A percentile compares a stretch with the other conserved stretches of the same genome.
Evolutionary conservation across 1,140 invertebrate species (phyloP).

Genomic region (Heliconius eleuchia): DNA sequence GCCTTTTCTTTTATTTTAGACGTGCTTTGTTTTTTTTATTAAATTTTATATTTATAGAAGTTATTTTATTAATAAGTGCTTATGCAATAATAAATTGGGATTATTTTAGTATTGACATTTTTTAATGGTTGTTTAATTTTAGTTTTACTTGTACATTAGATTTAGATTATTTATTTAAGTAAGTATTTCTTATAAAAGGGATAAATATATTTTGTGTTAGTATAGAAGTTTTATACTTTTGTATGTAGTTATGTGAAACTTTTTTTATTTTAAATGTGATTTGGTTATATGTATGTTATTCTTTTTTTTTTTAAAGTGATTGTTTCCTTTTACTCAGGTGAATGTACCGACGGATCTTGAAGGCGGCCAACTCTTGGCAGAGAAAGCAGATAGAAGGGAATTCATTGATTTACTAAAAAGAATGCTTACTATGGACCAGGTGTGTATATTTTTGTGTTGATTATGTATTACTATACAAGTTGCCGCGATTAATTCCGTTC

Average conservation of each 20-base stretch:
- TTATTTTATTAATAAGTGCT: too few species aligned
- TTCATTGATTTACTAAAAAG: constrained; percentile 98
- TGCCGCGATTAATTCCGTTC: too few species aligned
- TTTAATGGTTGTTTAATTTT: not conserved
- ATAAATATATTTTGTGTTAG: too few species aligned
- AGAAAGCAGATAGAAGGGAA: constrained; percentile 97
- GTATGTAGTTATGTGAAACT: too few species aligned
- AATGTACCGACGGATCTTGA: constrained; percentile 98
- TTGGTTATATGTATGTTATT: not conserved
- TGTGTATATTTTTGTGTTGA: constrained; percentile 50
- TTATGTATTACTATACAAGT: not conserved
- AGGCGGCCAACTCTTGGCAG: constrained; percentile 95
- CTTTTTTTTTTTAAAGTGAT: not conserved
- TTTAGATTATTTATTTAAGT: not conserved
- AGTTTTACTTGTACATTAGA: not conserved
- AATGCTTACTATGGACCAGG: constrained; percentile 99
- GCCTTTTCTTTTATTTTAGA: not conserved
- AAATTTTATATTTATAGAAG: too few species aligned
- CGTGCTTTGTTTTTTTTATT: not conserved
- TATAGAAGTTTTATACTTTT: too few species aligned
- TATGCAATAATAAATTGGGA: too few species aligned
- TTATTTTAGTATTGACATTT: not conserved
- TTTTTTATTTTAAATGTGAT: too few species aligned
- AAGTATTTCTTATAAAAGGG: not conserved
- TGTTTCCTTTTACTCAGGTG: constrained; percentile 79